Evolutionary conservation across 2,797 vertebrate genomes (phyloP).

Genomic region (Cuniculus paca): DNA sequence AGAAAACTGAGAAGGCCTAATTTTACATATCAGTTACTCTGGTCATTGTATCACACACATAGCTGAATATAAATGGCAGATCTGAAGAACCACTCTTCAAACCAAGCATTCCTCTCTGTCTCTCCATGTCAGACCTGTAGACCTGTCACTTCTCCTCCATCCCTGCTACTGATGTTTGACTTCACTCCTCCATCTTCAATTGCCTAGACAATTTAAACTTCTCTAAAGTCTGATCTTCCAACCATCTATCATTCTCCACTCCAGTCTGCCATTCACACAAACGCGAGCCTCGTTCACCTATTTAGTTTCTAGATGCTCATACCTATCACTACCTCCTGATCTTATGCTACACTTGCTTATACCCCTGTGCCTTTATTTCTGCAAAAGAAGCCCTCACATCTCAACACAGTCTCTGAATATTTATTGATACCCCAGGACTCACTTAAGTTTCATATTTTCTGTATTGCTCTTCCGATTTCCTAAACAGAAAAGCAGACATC

Average conservation of each 20-base stretch:
- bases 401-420: background rate
- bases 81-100: background rate
- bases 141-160: background rate
- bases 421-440: background rate
- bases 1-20: slow-evolving; percentile 46
- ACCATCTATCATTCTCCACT: background rate
- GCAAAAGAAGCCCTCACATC: background rate
- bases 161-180: background rate
- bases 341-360: background rate
- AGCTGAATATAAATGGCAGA: background rate
- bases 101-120: background rate
- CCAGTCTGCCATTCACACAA: background rate
- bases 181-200: background rate
- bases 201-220: background rate
- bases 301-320: background rate
- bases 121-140: background rate
- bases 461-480: background rate
- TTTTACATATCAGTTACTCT: background rate
- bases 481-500: background rate
- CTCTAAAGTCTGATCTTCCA: background rate
- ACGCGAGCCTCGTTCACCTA: background rate
- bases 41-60: background rate
- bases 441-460: background rate
- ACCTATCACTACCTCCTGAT: background rate
- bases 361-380: background rate